Conservation (phyloP, 2,888 invertebrate genomes). For the Tetranychus piercei region DNA sequence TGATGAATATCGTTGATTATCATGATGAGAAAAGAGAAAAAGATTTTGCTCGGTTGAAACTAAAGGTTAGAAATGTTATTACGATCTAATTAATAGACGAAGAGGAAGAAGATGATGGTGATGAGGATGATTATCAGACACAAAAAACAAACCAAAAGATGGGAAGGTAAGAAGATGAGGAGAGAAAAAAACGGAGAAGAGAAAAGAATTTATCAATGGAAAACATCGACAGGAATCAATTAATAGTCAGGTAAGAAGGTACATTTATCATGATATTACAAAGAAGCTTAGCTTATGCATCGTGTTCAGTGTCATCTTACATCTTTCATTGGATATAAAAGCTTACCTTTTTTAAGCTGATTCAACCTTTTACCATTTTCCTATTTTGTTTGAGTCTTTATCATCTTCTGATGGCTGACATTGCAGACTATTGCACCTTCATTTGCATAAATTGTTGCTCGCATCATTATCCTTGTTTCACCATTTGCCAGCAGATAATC, state of each 20-base stretch:
- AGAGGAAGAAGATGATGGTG: background rate
- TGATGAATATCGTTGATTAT: background rate
- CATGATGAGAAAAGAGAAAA: background rate
- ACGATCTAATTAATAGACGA: background rate
- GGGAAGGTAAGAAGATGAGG: no score
- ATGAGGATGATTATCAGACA: background rate
- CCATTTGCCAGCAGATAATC: no score
- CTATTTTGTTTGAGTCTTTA: background rate
- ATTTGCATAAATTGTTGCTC: no score
- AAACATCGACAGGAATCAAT: background rate
- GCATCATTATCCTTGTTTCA: no score
- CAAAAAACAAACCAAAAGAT: no score
- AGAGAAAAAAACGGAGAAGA: no score
- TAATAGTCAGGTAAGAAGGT: background rate
- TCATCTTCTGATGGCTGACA: background rate
- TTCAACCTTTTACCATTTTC: background rate
- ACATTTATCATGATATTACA: background rate
- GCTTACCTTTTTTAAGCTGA: background rate
- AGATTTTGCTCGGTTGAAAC: background rate
- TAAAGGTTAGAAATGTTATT: background rate
- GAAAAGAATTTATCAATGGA: background rate
- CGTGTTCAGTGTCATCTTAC: background rate
- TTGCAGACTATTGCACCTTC: no score
- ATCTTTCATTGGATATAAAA: background rate
- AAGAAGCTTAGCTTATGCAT: background rate